A percentile compares a stretch with the other conserved stretches of the same genome.
Evolutionary conservation across 2,797 vertebrate species (phyloP).

Genomic region (Acipenser ruthenus): DNA sequence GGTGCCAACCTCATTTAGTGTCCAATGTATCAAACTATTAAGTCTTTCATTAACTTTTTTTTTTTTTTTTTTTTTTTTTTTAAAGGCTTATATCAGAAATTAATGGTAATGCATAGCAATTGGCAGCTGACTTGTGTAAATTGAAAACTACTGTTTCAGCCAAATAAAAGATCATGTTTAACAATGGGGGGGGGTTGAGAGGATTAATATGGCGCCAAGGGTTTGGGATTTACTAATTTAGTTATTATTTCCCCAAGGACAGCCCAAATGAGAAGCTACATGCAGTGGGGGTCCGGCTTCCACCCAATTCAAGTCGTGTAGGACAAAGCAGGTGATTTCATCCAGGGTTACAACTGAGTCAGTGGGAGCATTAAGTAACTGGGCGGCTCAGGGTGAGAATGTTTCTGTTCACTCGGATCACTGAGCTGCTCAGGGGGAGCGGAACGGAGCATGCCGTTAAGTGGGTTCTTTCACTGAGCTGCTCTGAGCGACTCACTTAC

Average conservation of each 20-base stretch:
- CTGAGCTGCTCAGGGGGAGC: no score
- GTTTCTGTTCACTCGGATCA: no score
- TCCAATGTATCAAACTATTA: conserved; percentile 41
- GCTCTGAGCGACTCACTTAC: no score
- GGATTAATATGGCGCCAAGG: conserved; percentile 43
- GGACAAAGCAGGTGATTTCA: conserved; percentile 17
- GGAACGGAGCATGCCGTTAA: no score
- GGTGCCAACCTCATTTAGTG: conserved; percentile 55
- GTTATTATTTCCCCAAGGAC: conserved; percentile 18
- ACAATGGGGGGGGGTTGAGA: not conserved
- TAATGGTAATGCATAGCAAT: not conserved
- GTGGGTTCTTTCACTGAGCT: no score
- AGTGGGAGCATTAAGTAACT: not conserved
- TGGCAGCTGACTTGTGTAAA: not conserved
- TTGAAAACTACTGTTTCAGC: conserved; percentile 26
- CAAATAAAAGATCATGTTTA: conserved; percentile 29
- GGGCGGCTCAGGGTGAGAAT: no score
- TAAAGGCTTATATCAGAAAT: not conserved
- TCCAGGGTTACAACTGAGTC: conserved; percentile 9
- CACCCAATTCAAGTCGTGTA: not conserved
- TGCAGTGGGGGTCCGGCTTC: conserved; percentile 5
- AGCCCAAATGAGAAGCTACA: conserved; percentile 17
- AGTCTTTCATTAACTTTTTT: conserved; percentile 14
- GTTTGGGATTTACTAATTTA: conserved; percentile 34
- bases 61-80: no score